A percentile compares a stretch with the other conserved stretches of the same genome.
phyloP scores from a whole-genome alignment of 2,888 invertebrate genomes.

The Perithous albicinctus region DNA sequence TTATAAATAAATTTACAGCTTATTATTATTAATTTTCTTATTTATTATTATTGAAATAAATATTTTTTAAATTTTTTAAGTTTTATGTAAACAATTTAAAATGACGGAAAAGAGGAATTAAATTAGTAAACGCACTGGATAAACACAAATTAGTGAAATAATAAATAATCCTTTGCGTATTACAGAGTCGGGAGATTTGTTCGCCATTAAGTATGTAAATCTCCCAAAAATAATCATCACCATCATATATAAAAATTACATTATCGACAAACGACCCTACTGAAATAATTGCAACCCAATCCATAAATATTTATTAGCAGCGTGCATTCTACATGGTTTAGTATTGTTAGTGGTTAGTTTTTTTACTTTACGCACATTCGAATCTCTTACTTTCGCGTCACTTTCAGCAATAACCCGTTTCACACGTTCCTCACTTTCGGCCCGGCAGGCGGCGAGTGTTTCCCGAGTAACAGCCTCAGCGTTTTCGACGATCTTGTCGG shows the following conservation, averaged over 20 bases:
- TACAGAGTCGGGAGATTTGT: too few species aligned
- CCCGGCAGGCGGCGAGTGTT: constrained; percentile 78
- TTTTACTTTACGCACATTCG: constrained; percentile 64
- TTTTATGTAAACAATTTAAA: too few species aligned
- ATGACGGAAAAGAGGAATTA: too few species aligned
- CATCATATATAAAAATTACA: neutral
- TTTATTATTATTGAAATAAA: too few species aligned
- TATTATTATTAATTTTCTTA: too few species aligned
- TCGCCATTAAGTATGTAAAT: too few species aligned
- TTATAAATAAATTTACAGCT: too few species aligned
- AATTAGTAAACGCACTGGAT: too few species aligned
- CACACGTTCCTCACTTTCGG: constrained; percentile 78
- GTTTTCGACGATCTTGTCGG: constrained; percentile 77
- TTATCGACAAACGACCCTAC: neutral
- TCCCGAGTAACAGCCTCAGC: constrained; percentile 79
- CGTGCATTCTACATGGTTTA: constrained; percentile 29
- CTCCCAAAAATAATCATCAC: too few species aligned
- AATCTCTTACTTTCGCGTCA: constrained; percentile 78
- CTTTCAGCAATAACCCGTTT: constrained; percentile 78
- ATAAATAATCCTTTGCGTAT: too few species aligned
- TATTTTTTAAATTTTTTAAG: too few species aligned
- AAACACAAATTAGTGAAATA: too few species aligned
- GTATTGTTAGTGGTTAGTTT: constrained; percentile 54
- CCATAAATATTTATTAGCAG: neutral
- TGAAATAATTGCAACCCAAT: neutral